phyloP scores from a whole-genome alignment of 2,113 vertebrate species.

The Acanthisitta chloris region DNA sequence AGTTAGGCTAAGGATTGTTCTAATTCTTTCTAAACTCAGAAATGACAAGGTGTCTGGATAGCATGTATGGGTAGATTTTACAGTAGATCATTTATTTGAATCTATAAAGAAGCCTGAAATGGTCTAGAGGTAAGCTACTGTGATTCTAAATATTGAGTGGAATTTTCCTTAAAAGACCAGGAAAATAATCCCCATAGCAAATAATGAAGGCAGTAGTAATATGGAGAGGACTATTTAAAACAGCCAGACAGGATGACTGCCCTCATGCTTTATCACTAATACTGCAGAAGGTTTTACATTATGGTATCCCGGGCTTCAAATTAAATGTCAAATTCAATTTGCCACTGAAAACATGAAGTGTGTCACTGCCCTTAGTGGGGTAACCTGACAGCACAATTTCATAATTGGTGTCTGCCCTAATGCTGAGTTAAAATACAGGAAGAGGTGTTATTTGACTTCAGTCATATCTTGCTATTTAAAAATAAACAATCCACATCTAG shows the following conservation, averaged over 20 bases:
- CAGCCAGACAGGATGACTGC: background rate
- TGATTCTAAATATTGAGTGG: background rate
- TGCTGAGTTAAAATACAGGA: constrained; percentile 21
- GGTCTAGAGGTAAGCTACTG: background rate
- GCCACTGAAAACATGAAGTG: constrained; percentile 61
- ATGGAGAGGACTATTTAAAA: background rate
- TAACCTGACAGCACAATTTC: constrained; percentile 33
- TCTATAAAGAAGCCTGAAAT: background rate
- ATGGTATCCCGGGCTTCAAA: constrained; percentile 66
- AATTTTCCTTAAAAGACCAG: background rate
- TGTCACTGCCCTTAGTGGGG: constrained; percentile 38
- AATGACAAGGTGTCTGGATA: background rate
- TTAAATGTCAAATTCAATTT: constrained; percentile 78
- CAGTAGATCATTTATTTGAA: background rate
- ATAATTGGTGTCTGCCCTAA: constrained; percentile 60
- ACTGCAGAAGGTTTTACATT: constrained; percentile 51
- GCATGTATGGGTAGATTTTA: background rate
- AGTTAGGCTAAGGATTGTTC: background rate
- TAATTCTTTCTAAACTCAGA: background rate
- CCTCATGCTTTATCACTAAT: constrained; percentile 47
- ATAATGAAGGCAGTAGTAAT: background rate
- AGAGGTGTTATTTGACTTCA: constrained; percentile 17
- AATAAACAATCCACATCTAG: constrained; percentile 12
- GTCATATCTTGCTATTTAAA: background rate
- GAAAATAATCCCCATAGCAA: background rate